Base-by-base conservation (phyloP, 2,113 vertebrate species). In the Brienomyrus longianalis region DNA sequence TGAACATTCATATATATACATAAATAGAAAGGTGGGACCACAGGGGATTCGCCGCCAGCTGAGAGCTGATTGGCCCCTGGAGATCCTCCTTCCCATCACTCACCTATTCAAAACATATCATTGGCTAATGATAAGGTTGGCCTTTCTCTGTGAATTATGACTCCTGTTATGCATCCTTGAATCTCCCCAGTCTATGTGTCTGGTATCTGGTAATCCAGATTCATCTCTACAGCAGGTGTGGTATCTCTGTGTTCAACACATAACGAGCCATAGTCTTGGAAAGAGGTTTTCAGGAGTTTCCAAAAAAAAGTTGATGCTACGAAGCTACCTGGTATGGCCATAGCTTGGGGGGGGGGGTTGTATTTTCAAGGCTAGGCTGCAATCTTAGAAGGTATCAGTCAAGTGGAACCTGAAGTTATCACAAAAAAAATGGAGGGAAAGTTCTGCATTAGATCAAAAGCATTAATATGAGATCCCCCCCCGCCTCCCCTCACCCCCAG, bases 201-300 rank as follows among this genome's bases (percentile, higher is more conserved):
- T 62, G 21, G 23, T 86, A 17, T 27, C 47, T 52, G 31, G 31
- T 31, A 31, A 31, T 13, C 50, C 47, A 27, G 23, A 50, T 51
- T 87, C 48, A 15, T 88, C 91, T 88, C 87, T 90, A 47, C 56
- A 54, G 5, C 54, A 90, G 91, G 87, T 91, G 90, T 91, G 88
- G 89, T 88, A 90, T 35, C 19, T 89, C 70, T 35, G 10, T 35
- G n/a, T 10, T 74, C 66, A 10, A 59, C 21, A n/a, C 56, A n/a
- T n/a, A 8, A n/a, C 62, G 10, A 13, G 90, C 62, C 87, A 89
- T 47, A 90, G 89, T 66, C 86, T 90, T 70, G 47, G 86, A 85
- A 85, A 89, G 91, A 66, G 83, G 4, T 54, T 85, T 66, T 89
- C 39, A 47, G n/a, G 89, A 66, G 27, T 17, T 66, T 74, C 59